Base-by-base conservation (phyloP, 2,797 vertebrate species). In the Diceros bicornis region DNA sequence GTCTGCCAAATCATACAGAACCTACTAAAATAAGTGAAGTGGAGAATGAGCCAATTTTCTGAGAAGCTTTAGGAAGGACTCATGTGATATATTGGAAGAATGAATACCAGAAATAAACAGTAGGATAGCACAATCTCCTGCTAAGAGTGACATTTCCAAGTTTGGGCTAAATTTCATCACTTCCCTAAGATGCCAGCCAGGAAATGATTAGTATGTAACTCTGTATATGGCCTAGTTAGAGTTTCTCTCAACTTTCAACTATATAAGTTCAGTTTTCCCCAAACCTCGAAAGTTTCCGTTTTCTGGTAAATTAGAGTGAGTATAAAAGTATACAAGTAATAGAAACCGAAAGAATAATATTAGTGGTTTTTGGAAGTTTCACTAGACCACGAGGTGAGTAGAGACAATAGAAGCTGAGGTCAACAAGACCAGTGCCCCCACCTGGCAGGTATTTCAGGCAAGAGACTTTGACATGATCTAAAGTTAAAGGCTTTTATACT, bases 131-230 rank as follows among this genome's bases (percentile, higher is more conserved):
- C n/a, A 85, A 2, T 61, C 82, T 94, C 44, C 91, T 18, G 41
- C 47, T 57, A 68, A 91, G 34, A 86, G 64, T 89, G 89, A 71
- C 55, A 85, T 91, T 96, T 96, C 55, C 92, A 97, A 94, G 61
- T 95, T 37, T 47, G 41, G 61, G 64, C 55, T 85, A 77, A 82
- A 94, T 96, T 90, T 96, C 62, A 88, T 95, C 62, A 72, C 44
- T 78, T 92, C 29, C 18, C n/a, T 88, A 55, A 61, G 75, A 93
- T 20, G 27, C 27, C 72, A 84, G 62, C 52, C 87, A 95, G 44
- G 68, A 89, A 78, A 44, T 68, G 52, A 92, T 62, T n/a, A 82
- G 62, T 71, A 83, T 47, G 27, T n/a, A 94, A 95, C 8, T 91
- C 61, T 86, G 11, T 86, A 44, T 47, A 85, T 14, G 50, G 52